Base-by-base conservation (phyloP, 2,797 vertebrate species). In the Anas bernieri region DNA sequence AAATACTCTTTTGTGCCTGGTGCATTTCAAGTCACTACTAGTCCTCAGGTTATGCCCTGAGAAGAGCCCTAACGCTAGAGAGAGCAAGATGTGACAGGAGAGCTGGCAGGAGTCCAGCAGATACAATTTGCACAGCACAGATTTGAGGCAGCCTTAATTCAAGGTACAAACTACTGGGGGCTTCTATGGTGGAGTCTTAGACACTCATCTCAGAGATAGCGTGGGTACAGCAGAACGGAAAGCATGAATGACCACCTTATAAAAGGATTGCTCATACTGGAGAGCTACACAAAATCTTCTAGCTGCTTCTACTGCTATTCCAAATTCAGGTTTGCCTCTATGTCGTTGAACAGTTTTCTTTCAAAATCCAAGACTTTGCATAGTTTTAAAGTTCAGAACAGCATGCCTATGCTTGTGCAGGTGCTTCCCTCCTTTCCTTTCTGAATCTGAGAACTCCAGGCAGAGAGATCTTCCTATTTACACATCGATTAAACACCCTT, bases 21-120 rank as follows among this genome's bases (percentile, higher is more conserved):
- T 68, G 41, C 73, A 61, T 88, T 96, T 87, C 94, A 94, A 73
- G 92, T 85, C 89, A 75, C 78, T 92, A 83, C 93, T 85, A 72
- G 94, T 90, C 54, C 83, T 67, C 78, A 68, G 95, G 68, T 94
- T 96, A 88, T 93, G 58, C 26, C 72, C 90, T 64, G 54, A 86
- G 92, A 93, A 74, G 26, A 92, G 62, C 11, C 1, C 0, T 18
- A 95, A 74, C 33, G 56, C 35, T 21, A 76, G 67, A 50, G 87
- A 93, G n/a, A 83, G 54, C 77, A 94, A 90, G 90, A 94, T 59
- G 46, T 56, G 86, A 96, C 95, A 94, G 17, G 91, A 85, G 8
- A 76, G n/a, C 63, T 84, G 92, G 86, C 86, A 90, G 45, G 33
- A 94, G 79, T 88, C 83, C 94, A 95, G 70, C 64, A 94, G 58